A percentile compares a stretch with the other conserved stretches of the same genome.
Conservation (phyloP, 1,140 invertebrate genomes). For the Rhyzopertha dominica region DNA sequence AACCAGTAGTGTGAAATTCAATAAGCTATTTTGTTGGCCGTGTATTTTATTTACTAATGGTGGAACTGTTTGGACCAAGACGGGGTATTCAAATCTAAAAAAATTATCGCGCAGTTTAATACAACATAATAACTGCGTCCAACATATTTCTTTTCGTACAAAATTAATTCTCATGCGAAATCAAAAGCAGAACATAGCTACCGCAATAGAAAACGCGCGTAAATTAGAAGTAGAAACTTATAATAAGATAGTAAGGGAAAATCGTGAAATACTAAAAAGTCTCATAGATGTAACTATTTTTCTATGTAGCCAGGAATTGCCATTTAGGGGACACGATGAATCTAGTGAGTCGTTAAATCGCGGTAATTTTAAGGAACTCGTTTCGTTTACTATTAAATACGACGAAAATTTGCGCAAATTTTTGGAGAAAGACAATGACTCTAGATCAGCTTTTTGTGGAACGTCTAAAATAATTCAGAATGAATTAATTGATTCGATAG, state of each 20-base stretch:
- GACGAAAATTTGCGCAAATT: conserved; percentile 1
- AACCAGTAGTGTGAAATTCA: too few relatives aligned
- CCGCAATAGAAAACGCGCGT: too few relatives aligned
- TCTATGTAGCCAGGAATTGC: conserved; percentile 8
- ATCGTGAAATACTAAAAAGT: conserved; percentile 1
- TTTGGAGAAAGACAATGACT: not conserved
- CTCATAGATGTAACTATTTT: conserved; percentile 5
- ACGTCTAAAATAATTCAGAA: conserved; percentile 5
- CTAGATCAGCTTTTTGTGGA: conserved; percentile 4
- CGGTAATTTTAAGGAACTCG: conserved; percentile 10
- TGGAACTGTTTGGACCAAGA: too few relatives aligned
- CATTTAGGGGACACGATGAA: conserved; percentile 11
- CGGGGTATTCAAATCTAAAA: too few relatives aligned
- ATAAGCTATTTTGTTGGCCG: too few relatives aligned
- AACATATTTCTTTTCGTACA: too few relatives aligned
- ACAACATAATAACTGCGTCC: too few relatives aligned
- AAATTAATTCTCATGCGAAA: too few relatives aligned
- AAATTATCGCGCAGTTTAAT: too few relatives aligned
- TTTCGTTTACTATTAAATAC: not conserved
- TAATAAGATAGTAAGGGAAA: conserved; percentile 6
- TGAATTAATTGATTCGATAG: conserved; percentile 4
- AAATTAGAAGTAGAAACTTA: too few relatives aligned
- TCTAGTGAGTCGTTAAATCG: conserved; percentile 2
- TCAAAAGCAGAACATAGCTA: too few relatives aligned
- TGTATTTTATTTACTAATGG: too few relatives aligned